phyloP scores from a whole-genome alignment of 2,113 vertebrate genomes.

The Vulpes ferrilata region DNA sequence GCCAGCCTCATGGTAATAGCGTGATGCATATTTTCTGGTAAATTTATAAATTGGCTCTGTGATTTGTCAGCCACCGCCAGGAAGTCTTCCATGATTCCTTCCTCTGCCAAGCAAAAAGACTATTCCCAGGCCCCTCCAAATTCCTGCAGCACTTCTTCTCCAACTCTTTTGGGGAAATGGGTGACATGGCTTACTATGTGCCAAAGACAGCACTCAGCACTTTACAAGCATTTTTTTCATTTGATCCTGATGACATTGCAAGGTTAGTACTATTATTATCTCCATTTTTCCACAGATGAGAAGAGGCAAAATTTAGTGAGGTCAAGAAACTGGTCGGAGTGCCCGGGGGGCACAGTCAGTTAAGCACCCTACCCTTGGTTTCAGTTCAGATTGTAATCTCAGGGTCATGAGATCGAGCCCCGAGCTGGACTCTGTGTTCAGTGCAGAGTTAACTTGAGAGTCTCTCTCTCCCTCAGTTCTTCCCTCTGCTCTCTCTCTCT shows the following conservation, averaged over 20 bases:
- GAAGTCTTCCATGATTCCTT: background rate
- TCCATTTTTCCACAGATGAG: background rate
- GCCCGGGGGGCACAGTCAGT: background rate
- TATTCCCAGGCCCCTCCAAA: background rate
- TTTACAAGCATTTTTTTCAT: background rate
- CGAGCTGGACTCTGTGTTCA: too few relatives aligned
- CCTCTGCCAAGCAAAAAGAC: background rate
- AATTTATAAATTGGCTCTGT: background rate
- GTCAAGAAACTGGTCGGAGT: background rate
- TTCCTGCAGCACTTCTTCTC: background rate
- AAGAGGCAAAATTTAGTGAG: background rate
- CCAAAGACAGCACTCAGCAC: background rate
- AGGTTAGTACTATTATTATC: background rate
- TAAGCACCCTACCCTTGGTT: background rate
- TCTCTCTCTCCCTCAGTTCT: too few relatives aligned
- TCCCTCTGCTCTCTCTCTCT: too few relatives aligned
- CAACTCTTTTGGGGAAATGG: background rate
- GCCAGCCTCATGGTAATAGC: background rate
- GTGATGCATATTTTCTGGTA: background rate
- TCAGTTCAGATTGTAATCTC: background rate
- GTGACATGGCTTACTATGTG: background rate
- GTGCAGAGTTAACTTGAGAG: too few relatives aligned
- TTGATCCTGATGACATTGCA: background rate
- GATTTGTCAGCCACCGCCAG: background rate
- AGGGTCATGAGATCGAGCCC: too few relatives aligned